These are phyloP conservation scores for Dynastes hyllus DNA, from an alignment of 2,888 invertebrate species.

Conservation along the genomic window DNA sequence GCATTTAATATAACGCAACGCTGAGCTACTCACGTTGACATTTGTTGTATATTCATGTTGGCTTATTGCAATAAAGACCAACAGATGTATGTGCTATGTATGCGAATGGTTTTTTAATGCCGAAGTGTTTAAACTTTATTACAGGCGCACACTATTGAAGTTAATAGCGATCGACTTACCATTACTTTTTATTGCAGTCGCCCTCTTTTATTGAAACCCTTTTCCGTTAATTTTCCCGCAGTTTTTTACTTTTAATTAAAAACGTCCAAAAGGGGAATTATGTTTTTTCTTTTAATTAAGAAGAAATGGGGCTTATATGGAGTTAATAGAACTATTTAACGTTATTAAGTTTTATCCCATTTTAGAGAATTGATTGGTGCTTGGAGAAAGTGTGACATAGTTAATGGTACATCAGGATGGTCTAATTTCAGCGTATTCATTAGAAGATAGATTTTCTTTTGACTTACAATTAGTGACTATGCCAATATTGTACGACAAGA, in stretches of 20 bases:
- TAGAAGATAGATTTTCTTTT: no score
- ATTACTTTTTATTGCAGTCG: constrained; percentile 40
- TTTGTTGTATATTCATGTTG: constrained; percentile 32
- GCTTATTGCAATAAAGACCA: constrained; percentile 33
- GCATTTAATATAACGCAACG: constrained; percentile 28
- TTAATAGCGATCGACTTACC: constrained; percentile 37
- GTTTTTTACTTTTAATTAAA: constrained; percentile 1
- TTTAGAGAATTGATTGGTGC: no score
- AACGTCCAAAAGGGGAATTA: not conserved
- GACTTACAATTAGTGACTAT: no score
- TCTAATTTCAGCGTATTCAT: no score
- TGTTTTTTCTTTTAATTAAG: constrained; percentile 28
- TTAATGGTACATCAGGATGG: no score
- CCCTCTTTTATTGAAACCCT: constrained; percentile 10
- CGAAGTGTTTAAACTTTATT: constrained; percentile 44
- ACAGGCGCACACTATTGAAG: not conserved
- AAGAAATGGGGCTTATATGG: constrained; percentile 1
- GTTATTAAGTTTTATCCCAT: no score
- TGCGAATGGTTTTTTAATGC: constrained; percentile 25
- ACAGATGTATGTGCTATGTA: constrained; percentile 28
- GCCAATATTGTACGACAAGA: no score
- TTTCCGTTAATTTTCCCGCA: constrained; percentile 12
- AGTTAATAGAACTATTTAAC: not conserved
- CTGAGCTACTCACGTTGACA: constrained; percentile 6
- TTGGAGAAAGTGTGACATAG: no score